phyloP scores from a whole-genome alignment of 2,113 vertebrate genomes.

The Platanista minor region DNA sequence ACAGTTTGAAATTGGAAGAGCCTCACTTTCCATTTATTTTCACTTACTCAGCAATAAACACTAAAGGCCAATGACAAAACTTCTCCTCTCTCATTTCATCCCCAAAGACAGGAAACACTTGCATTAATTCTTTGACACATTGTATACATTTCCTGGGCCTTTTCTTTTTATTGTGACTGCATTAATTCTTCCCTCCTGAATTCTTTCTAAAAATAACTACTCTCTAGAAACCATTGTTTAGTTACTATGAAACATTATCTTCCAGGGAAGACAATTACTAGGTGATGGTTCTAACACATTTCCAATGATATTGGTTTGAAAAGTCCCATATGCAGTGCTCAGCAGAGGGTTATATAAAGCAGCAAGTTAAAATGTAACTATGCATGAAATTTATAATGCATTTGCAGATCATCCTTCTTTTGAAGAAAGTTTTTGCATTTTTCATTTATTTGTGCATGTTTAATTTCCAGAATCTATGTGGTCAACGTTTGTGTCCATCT shows the following conservation, averaged over 20 bases:
- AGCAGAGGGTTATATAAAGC: not conserved
- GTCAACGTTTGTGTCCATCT: not conserved
- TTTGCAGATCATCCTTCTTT: not conserved
- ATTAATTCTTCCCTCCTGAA: not conserved
- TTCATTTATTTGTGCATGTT: not conserved
- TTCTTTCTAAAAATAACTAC: not conserved
- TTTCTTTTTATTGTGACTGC: not conserved
- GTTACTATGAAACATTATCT: not conserved
- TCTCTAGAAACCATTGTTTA: not conserved
- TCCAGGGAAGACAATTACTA: not conserved
- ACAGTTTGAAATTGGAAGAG: constrained; percentile 76
- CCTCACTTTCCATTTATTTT: constrained; percentile 68
- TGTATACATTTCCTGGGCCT: not conserved
- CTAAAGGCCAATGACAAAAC: constrained; percentile 28
- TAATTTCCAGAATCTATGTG: not conserved
- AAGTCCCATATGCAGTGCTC: not conserved
- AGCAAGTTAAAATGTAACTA: not conserved
- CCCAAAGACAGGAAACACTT: not conserved
- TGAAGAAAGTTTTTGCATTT: not conserved
- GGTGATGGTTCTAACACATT: not conserved
- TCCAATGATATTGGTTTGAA: not conserved
- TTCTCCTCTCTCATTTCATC: not conserved
- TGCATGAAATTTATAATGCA: not conserved
- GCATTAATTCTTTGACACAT: not conserved
- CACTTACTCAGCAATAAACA: constrained; percentile 71